Base-by-base conservation (phyloP, 2,797 vertebrate species). In the Gorsachius magnificus region DNA sequence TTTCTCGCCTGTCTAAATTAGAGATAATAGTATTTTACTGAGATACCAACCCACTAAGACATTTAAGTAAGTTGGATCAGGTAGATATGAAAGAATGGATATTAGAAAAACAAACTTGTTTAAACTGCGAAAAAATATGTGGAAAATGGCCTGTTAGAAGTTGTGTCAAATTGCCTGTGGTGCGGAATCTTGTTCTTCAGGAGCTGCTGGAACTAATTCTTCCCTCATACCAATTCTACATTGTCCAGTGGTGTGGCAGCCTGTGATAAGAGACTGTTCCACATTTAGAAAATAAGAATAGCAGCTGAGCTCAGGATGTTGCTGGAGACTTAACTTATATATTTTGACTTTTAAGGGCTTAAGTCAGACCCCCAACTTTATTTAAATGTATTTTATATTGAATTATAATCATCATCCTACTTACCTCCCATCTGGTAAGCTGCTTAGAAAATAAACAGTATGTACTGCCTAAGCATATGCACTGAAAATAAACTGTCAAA, bases 321-420 rank as follows among this genome's bases (percentile, higher is more conserved):
- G 20, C 61, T 77, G 63, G 60, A 92, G 85, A 87, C 43, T 90
- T 93, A 74, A 78, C 60, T 72, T 71, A 76, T 10, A 48, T 78
- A 70, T 76, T 95, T 95, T 83, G 78, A 91, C 70, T 92, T 95
- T 83, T 60, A 80, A 89, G 35, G 76, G 88, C 56, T 96, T 93
- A 95, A 96, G 86, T 90, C 91, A 91, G 60, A 94, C 63, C 83
- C 76, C 71, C 13, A 95, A 95, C 77, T 96, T 96, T 96, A 95
- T 94, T 96, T 95, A 92, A 97, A 93, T 94, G 45, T 76, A 91
- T 92, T 94, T 96, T 94, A 77, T 96, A 95, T 91, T 96, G 77
- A 95, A 95, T 96, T 97, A 83, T 95, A 96, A 89, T 91, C 20
- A 89, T 85, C 92, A 83, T 81, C 75, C 92, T 96, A 84, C 87